These are phyloP conservation scores for Cephus spinipes DNA, from an alignment of 2,888 invertebrate species.

Conservation along the genomic window DNA sequence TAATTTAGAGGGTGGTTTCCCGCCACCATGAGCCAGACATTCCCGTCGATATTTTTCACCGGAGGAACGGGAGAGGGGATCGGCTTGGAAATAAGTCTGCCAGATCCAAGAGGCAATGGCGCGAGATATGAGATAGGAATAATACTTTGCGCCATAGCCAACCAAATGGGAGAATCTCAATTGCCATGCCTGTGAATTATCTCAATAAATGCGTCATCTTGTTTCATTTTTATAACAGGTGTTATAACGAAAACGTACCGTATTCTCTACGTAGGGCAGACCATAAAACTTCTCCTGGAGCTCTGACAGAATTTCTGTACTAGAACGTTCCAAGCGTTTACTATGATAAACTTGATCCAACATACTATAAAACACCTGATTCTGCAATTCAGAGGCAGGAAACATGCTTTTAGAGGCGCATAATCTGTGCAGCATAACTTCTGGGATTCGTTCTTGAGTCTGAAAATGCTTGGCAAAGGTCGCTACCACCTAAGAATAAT, in stretches of 20 bases:
- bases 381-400: slow-evolving; percentile 88
- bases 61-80: slow-evolving; percentile 81
- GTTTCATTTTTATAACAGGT: neutral
- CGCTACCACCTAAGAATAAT: slow-evolving; percentile 75
- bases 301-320: slow-evolving; percentile 80
- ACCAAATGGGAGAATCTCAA: slow-evolving; percentile 95
- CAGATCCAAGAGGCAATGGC: slow-evolving; percentile 94
- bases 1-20: slow-evolving; percentile 82
- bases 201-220: neutral
- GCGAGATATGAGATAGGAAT: slow-evolving; percentile 95
- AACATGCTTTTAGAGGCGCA: slow-evolving; percentile 90
- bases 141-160: slow-evolving; percentile 99
- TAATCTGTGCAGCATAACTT: slow-evolving; percentile 81
- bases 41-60: slow-evolving; percentile 84
- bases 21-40: slow-evolving; percentile 89
- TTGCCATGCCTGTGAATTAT: slow-evolving; percentile 84
- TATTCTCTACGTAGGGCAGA: slow-evolving; percentile 87
- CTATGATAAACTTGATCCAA: slow-evolving; percentile 92
- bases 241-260: slow-evolving; percentile 69
- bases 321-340: slow-evolving; percentile 68
- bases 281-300: slow-evolving; percentile 88
- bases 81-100: slow-evolving; percentile 84
- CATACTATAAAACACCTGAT: slow-evolving; percentile 93
- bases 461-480: slow-evolving; percentile 92
- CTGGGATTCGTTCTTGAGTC: slow-evolving; percentile 86